Base-by-base conservation (phyloP, 2,113 vertebrate genomes). In the Eclectus roratus region DNA sequence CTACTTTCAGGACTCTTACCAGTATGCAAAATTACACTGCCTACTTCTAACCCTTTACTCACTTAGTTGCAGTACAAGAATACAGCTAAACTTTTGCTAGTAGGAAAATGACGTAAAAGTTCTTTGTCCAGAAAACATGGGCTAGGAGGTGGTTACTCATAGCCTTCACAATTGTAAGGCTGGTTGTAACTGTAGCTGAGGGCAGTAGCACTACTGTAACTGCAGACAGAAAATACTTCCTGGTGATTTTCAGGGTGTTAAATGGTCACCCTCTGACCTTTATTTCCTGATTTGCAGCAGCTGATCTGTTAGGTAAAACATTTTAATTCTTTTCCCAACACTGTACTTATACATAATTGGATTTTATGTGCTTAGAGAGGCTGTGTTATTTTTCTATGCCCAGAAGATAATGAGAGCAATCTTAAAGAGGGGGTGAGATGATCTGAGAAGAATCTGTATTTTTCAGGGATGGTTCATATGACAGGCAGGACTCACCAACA, bases 221-320 rank as follows among this genome's bases (percentile, higher is more conserved):
- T 79, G 39, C 47, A 81, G 47, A 31, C 19, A 78, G 49, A 83
- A 93, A 73, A 89, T 21, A 74, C 4, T 56, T 86, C 21, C 52
- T 56, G 50, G 17, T 82, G 70, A 61, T 82, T 82, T 84, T 92
- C 16, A 19, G 29, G 21, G 47, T 8, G 20, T 64, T 56, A 69
- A 49, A 60, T 69, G 69, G 56, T 60, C 43, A n/a, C 33, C 64
- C 23, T 27, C 17, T 83, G 78, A 94, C 91, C 79, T 92, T 93
- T 92, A 85, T 94, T 95, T 95, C 77, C 82, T 76, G 82, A 85
- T 96, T 97, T 87, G 79, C 87, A 94, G 82, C 50, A 47, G 55
- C 80, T 70, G 44, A 52, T 89, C 79, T 91, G 52, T 82, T 73
- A 68, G 27, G 44, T 19, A 23, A 93, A 87, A 71, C 60, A 60